phyloP scores from a whole-genome alignment of 2,797 vertebrate genomes.

The Selene dorsalis region DNA sequence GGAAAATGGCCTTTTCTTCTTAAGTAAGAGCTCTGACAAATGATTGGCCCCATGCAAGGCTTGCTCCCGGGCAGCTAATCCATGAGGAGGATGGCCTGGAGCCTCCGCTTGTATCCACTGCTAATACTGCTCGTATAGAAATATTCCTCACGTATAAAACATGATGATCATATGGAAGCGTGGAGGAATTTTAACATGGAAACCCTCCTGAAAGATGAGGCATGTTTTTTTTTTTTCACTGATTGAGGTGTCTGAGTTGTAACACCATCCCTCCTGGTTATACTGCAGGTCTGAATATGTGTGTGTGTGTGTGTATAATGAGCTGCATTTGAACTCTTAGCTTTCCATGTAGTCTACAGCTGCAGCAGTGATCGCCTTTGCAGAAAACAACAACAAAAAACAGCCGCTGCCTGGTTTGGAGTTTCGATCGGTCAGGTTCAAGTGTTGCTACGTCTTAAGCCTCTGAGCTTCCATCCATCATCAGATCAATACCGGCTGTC shows the following conservation, averaged over 20 bases:
- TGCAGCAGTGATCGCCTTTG: not conserved
- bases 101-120: constrained; percentile 28
- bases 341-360: not conserved
- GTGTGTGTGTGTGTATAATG: not conserved
- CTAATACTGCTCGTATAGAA: constrained; percentile 8
- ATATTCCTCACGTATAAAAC: not conserved
- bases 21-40: constrained; percentile 30
- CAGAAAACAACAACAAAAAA: not conserved
- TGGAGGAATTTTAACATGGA: not conserved
- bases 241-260: not conserved
- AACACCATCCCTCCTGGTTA: not conserved
- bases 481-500: constrained; percentile 44
- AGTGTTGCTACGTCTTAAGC: constrained; percentile 23
- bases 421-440: constrained; percentile 21
- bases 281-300: constrained; percentile 2
- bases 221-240: not conserved
- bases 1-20: constrained; percentile 25
- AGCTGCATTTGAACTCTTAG: constrained; percentile 1
- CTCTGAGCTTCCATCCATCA: constrained; percentile 23
- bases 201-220: not conserved
- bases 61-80: constrained; percentile 26
- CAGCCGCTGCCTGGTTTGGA: constrained; percentile 13
- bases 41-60: constrained; percentile 4
- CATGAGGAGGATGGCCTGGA: constrained; percentile 13
- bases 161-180: not conserved